Conservation (phyloP, 1,140 invertebrate species). For the Anastrepha ludens region DNA sequence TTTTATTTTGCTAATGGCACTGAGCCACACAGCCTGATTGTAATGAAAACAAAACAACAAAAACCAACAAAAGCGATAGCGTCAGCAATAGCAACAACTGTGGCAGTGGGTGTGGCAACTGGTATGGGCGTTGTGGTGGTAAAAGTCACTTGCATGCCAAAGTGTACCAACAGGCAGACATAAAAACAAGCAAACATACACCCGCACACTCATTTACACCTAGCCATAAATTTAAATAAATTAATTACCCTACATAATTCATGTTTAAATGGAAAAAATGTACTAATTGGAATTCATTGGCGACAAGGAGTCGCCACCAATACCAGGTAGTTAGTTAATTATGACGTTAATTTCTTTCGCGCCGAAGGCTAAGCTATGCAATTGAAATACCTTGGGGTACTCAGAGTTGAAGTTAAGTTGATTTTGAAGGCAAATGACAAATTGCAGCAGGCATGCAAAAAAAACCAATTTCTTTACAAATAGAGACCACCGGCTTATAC, state of each 20-base stretch:
- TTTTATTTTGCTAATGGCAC: constrained; percentile 23
- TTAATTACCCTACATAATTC: constrained; percentile 49
- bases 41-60: background rate
- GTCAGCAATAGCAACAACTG: background rate
- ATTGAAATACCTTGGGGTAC: no score
- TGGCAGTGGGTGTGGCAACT: constrained; percentile 42
- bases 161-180: constrained; percentile 5
- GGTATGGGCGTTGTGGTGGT: constrained; percentile 36
- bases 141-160: constrained; percentile 39
- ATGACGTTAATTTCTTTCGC: background rate
- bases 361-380: background rate
- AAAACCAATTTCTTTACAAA: no score
- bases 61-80: background rate
- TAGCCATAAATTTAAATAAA: constrained; percentile 47
- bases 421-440: no score
- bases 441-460: no score
- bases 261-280: constrained; percentile 24
- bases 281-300: constrained; percentile 36
- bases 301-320: constrained; percentile 27
- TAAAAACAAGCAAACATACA: background rate
- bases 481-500: no score
- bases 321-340: background rate
- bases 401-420: no score
- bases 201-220: background rate
- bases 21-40: background rate